Conservation (phyloP, 1,140 invertebrate species). For the Adoxophyes honmai region DNA sequence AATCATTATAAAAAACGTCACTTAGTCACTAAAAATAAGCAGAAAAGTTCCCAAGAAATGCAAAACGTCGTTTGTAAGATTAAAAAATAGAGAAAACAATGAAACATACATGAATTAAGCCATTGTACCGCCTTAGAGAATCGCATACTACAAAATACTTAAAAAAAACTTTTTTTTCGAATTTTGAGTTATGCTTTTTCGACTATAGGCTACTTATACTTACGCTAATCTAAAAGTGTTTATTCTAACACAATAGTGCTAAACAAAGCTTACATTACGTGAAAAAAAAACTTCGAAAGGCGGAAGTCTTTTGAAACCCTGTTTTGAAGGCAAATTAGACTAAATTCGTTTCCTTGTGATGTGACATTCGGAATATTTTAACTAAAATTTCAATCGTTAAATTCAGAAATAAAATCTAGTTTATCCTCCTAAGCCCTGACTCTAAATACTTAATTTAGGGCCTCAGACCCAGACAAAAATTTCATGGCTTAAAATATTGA, state of each 20-base stretch:
- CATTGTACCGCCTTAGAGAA: neutral
- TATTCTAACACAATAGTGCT: conserved; percentile 10
- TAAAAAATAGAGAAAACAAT: no score
- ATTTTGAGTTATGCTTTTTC: conserved; percentile 13
- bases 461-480: no score
- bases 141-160: conserved; percentile 14
- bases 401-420: no score
- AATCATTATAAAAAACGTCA: no score
- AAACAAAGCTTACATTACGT: conserved; percentile 6
- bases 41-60: no score
- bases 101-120: conserved; percentile 13
- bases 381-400: no score
- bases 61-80: no score
- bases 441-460: no score
- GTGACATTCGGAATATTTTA: no score
- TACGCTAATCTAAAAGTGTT: neutral
- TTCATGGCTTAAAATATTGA: no score
- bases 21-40: no score
- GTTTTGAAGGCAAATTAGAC: conserved; percentile 9
- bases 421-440: no score
- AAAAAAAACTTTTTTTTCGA: conserved; percentile 3
- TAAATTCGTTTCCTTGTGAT: conserved; percentile 8
- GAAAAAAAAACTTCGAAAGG: neutral
- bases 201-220: conserved; percentile 7
- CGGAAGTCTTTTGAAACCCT: conserved; percentile 8